These are phyloP conservation scores for Agelaius tricolor DNA, from an alignment of 2,113 vertebrate species.

Conservation along the genomic window DNA sequence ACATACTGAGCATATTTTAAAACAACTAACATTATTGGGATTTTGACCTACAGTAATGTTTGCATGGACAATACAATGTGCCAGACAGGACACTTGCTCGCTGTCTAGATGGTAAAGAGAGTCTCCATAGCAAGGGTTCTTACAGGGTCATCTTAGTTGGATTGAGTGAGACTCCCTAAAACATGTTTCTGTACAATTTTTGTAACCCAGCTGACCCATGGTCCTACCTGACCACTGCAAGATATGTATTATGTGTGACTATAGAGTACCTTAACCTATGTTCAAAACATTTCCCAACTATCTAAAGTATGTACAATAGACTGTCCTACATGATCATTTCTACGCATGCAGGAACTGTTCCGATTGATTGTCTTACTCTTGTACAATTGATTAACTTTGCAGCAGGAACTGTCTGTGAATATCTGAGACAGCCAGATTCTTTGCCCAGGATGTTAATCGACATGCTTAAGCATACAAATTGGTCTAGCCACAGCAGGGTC, in stretches of 20 bases:
- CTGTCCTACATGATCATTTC: neutral
- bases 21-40: neutral
- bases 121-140: neutral
- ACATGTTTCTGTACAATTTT: neutral
- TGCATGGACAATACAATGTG: neutral
- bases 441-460: neutral
- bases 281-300: neutral
- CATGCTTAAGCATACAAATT: slow-evolving; percentile 3
- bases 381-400: neutral
- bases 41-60: neutral
- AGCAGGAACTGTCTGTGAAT: neutral
- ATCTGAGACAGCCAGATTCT: neutral
- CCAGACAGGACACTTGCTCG: neutral
- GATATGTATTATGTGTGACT: neutral
- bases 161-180: neutral
- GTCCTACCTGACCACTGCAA: neutral
- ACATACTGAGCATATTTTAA: neutral
- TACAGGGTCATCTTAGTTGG: neutral
- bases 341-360: neutral
- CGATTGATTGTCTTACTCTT: neutral
- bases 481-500: neutral
- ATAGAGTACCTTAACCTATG: neutral
- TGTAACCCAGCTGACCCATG: neutral
- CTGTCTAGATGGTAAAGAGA: neutral
- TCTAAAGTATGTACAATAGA: neutral